Percentiles rank a stretch among this genome's conserved stretches.
Conservation (phyloP, 2,888 invertebrate species). For the Rhopalosiphum nymphaeae region DNA sequence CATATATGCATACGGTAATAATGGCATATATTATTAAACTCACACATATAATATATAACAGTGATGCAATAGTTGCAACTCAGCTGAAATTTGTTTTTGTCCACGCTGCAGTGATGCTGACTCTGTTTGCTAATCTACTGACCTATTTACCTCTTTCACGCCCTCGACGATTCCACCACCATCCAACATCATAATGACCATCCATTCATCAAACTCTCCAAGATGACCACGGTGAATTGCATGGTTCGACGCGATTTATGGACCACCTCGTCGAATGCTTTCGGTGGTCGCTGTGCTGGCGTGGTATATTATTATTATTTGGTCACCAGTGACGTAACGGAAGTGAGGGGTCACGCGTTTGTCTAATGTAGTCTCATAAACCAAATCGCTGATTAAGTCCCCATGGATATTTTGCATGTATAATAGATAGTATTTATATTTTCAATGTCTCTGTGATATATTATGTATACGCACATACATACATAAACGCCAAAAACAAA, state of each 20-base stretch:
- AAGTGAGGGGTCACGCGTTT: background rate
- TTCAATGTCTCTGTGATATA: background rate
- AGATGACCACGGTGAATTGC: background rate
- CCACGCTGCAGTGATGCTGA: background rate
- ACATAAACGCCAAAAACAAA: background rate
- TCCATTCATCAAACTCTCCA: background rate
- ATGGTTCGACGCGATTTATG: background rate
- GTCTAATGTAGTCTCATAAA: conserved; percentile 48
- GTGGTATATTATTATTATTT: background rate
- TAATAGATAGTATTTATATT: background rate
- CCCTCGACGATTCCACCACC: background rate
- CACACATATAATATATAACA: background rate
- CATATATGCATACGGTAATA: background rate
- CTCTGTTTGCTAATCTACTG: background rate
- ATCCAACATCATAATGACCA: background rate
- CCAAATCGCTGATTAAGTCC: background rate
- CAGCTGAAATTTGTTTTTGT: background rate
- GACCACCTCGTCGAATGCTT: background rate
- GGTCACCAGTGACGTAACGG: background rate
- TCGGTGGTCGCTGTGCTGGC: background rate
- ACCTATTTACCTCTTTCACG: background rate
- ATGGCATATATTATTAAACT: background rate
- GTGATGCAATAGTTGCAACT: background rate
- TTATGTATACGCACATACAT: background rate
- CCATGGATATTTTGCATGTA: background rate